Base-by-base conservation (phyloP, 2,797 vertebrate genomes). In the Enteromius anoplus region DNA sequence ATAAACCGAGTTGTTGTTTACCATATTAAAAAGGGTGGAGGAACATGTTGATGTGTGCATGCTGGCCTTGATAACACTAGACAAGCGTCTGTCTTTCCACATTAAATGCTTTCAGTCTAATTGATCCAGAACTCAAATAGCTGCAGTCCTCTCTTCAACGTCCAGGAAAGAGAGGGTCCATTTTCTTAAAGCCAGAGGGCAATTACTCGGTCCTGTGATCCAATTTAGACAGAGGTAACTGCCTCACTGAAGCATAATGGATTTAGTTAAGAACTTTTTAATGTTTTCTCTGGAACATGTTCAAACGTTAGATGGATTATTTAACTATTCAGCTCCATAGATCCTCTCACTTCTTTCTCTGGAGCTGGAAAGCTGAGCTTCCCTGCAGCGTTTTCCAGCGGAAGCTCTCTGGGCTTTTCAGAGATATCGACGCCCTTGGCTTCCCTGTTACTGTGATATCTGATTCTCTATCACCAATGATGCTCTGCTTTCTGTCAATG, bases 241-340 rank as follows among this genome's bases (percentile, higher is more conserved):
- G 83, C 89, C 90, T 91, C 90, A 87, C 88, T 80, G 73, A 83
- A 87, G 83, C 88, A 70, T 92, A 92, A 94, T 93, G 89, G 87
- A 91, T 92, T 92, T 89, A 91, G 88, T 83, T 87, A 87, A 91
- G 90, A 92, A 92, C 90, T 91, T 90, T 91, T 88, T 92, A 92
- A 94, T 94, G 93, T 86, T 80, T 92, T 93, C 92, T 91, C 88
- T 93, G 92, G 92, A 94, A 69, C 68, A 45, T 10, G 40, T 85
- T 88, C 85, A 85, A 87, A 69, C 17, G 72, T 19, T 29, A 53
- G 75, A 81, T 71, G 84, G 82, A 84, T 86, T 83, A 49, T 70
- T 76, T 70, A 71, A 53, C 71, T 26, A 47, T 60, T 72, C n/a
- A n/a, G 29, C 55, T 62, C 71, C 40, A 45, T 60, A 10, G n/a